Evolutionary conservation across 2,888 invertebrate genomes (phyloP).

Genomic region (Xylocampa areola): DNA sequence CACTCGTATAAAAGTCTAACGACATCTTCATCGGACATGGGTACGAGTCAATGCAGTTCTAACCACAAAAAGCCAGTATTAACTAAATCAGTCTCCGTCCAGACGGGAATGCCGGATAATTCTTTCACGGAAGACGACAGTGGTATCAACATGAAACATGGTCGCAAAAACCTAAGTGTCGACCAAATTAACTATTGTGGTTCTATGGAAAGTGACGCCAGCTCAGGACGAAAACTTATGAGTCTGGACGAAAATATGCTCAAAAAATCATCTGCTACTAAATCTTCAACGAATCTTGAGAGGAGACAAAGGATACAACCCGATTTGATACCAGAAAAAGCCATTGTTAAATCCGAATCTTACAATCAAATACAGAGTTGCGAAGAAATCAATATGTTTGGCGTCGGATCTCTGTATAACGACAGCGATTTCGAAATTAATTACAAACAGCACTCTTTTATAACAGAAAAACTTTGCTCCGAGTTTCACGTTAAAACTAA

Average conservation of each 20-base stretch:
- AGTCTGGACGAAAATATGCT: conserved; percentile 87
- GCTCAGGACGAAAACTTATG: conserved; percentile 85
- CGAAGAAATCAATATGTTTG: conserved; percentile 89
- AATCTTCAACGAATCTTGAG: conserved; percentile 85
- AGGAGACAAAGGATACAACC: conserved; percentile 88
- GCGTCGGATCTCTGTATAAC: conserved; percentile 88
- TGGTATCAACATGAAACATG: conserved; percentile 84
- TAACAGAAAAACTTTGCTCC: conserved; percentile 92
- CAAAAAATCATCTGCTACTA: conserved; percentile 83
- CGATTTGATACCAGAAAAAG: conserved; percentile 87
- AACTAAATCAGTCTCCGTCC: conserved; percentile 88
- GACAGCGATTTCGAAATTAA: conserved; percentile 89
- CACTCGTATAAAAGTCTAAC: conserved; percentile 88
- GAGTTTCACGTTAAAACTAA: conserved; percentile 93
- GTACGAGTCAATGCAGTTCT: conserved; percentile 86
- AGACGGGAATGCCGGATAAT: conserved; percentile 87
- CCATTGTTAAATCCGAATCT: conserved; percentile 85
- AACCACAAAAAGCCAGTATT: conserved; percentile 85
- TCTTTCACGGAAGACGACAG: conserved; percentile 77
- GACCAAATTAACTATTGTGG: conserved; percentile 88
- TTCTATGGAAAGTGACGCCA: conserved; percentile 87
- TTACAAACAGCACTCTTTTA: conserved; percentile 91
- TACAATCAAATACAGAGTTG: conserved; percentile 88
- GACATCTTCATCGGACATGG: conserved; percentile 89
- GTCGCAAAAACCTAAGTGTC: conserved; percentile 85